These are phyloP conservation scores for Pollachius pollachius DNA, from an alignment of 2,113 vertebrate genomes.

Conservation along the genomic window DNA sequence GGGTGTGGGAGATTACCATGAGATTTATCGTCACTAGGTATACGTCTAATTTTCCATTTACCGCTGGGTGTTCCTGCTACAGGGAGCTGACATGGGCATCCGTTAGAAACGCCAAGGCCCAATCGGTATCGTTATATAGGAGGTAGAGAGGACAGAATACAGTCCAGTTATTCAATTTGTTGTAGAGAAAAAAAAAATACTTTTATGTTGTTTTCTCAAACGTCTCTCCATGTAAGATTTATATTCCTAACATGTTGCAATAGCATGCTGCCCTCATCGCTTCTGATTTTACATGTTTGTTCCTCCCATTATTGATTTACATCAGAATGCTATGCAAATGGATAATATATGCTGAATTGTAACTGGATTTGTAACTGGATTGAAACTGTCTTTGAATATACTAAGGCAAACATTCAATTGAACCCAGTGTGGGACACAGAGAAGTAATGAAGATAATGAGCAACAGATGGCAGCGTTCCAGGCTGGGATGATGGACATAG, in stretches of 20 bases:
- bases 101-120: conserved; percentile 68
- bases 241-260: no score
- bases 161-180: conserved; percentile 49
- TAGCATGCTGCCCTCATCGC: no score
- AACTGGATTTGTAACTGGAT: no score
- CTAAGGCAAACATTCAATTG: no score
- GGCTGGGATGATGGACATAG: conserved; percentile 57
- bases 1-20: conserved; percentile 77
- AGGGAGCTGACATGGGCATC: conserved; percentile 69
- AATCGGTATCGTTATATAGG: conserved; percentile 67
- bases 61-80: conserved; percentile 69
- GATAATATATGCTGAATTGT: no score
- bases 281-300: no score
- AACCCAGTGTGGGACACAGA: no score
- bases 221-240: conserved; percentile 24
- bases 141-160: conserved; percentile 61
- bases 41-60: conserved; percentile 81
- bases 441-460: conserved; percentile 49
- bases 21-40: conserved; percentile 77
- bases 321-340: no score
- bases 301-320: no score
- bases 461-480: conserved; percentile 56
- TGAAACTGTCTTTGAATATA: no score
- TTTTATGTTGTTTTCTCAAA: conserved; percentile 55
- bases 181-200: conserved; percentile 40